These are phyloP conservation scores for Ostrea edulis DNA, from an alignment of 1,140 invertebrate genomes.

Conservation along the genomic window DNA sequence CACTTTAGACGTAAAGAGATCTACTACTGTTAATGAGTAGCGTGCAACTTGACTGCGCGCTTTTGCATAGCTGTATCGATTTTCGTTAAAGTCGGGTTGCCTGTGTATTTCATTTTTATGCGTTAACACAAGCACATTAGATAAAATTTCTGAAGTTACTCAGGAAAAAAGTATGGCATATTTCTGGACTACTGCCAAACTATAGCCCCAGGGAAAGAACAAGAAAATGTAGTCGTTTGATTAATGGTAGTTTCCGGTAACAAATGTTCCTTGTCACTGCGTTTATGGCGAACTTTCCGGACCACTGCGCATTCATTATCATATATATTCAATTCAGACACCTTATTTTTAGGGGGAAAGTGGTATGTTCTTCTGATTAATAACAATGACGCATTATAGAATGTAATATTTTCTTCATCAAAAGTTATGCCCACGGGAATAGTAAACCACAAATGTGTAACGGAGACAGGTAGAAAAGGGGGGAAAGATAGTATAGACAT, in stretches of 20 bases:
- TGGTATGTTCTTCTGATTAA: not conserved
- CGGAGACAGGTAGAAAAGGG: not conserved
- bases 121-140: not conserved
- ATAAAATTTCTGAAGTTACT: not conserved
- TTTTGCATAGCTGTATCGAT: slow-evolving; percentile 26
- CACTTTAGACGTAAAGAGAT: slow-evolving; percentile 35
- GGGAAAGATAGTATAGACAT: not conserved
- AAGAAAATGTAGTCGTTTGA: not conserved
- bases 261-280: slow-evolving; percentile 19
- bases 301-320: slow-evolving; percentile 18
- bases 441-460: slow-evolving; percentile 22
- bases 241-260: slow-evolving; percentile 35
- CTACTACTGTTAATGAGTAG: slow-evolving; percentile 16
- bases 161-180: not conserved
- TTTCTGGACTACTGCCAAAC: slow-evolving; percentile 18
- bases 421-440: not conserved
- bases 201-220: slow-evolving; percentile 9
- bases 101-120: not conserved
- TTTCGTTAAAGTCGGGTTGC: not conserved
- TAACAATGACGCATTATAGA: not conserved
- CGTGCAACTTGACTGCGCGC: slow-evolving; percentile 14
- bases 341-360: not conserved
- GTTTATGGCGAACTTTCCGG: slow-evolving; percentile 18
- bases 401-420: not conserved
- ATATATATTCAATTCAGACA: not conserved